phyloP scores from a whole-genome alignment of 2,888 invertebrate species.

The Machimus rusticus region DNA sequence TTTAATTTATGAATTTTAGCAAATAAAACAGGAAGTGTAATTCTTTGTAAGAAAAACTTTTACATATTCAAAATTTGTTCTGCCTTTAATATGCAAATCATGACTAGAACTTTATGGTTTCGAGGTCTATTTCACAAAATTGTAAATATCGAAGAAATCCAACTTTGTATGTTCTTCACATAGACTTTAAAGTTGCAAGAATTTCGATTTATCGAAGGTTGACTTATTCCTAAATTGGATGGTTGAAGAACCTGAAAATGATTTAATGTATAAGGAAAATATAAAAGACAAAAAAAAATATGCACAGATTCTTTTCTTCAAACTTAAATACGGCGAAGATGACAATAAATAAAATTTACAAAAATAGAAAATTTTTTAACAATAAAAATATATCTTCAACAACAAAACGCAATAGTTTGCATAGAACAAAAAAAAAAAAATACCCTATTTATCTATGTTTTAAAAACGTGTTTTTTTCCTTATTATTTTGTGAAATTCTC shows the following conservation, averaged over 20 bases:
- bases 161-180: no score
- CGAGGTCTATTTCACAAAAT: no score
- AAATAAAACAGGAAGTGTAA: background rate
- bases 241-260: background rate
- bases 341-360: constrained; percentile 41
- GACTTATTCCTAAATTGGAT: background rate
- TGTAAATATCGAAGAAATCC: no score
- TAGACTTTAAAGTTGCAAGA: no score
- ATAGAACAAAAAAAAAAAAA: background rate
- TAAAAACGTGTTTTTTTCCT: background rate
- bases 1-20: background rate
- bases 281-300: background rate
- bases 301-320: background rate
- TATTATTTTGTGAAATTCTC: background rate
- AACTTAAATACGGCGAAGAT: constrained; percentile 37
- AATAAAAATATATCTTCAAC: constrained; percentile 30
- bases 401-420: constrained; percentile 3
- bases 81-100: background rate
- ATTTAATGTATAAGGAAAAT: background rate
- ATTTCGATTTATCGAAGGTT: no score
- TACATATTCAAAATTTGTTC: background rate
- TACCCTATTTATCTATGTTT: background rate
- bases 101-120: no score
- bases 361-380: constrained; percentile 36
- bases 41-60: background rate